Evolutionary conservation across 2,797 vertebrate genomes (phyloP).

Genomic region (Tokudaia muenninki): DNA sequence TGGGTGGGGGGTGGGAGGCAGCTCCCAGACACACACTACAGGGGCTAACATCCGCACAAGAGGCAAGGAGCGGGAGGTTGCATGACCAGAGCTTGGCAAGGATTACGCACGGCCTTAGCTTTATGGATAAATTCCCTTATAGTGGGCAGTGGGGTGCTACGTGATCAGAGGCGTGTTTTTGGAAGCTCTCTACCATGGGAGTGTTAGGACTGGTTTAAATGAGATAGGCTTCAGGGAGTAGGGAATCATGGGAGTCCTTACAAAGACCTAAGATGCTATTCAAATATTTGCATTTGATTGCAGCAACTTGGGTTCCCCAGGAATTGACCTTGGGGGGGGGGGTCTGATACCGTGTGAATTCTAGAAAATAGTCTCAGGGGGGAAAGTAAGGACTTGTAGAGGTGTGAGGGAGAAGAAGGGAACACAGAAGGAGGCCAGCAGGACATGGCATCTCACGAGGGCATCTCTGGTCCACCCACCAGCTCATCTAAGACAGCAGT

Average conservation of each 20-base stretch:
- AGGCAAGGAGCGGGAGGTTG: background rate
- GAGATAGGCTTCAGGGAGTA: background rate
- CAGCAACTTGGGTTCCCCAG: background rate
- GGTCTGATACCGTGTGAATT: background rate
- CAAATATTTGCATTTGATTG: background rate
- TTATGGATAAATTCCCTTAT: background rate
- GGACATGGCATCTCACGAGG: background rate
- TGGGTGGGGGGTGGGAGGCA: background rate
- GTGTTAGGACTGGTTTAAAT: too few species aligned
- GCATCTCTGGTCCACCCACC: background rate
- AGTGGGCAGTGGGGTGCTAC: fast-evolving
- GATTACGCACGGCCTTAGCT: background rate
- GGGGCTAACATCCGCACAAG: fast-evolving
- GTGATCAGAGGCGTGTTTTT: background rate
- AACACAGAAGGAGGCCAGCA: background rate
- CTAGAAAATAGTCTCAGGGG: background rate
- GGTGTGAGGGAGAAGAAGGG: background rate
- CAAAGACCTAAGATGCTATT: background rate
- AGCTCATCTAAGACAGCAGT: background rate
- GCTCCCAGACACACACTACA: fast-evolving
- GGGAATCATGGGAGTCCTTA: background rate
- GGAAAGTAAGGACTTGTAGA: fast-evolving
- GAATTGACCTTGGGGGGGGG: background rate
- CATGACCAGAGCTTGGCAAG: too few species aligned
- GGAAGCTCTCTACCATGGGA: background rate